A percentile compares a stretch with the other conserved stretches of the same genome.
Evolutionary conservation across 2,113 vertebrate genomes (phyloP).

Genomic region (Thinocorus orbignyianus): DNA sequence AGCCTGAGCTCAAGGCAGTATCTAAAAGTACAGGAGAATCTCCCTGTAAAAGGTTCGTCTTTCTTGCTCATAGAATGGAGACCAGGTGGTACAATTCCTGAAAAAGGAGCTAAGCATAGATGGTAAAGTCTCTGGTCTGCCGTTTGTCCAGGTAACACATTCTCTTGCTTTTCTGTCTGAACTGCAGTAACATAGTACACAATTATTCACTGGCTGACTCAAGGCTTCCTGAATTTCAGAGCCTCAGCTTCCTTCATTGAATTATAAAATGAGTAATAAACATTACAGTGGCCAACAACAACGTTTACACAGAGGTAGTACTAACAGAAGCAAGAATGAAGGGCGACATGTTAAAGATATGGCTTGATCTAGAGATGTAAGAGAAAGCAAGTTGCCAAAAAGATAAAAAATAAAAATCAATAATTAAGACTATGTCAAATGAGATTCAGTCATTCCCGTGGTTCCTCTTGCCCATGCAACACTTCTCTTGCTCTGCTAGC

Average conservation of each 20-base stretch:
- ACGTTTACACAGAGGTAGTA: too few relatives aligned
- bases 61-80: not conserved
- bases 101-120: not conserved
- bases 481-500: not conserved
- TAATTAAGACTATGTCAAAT: not conserved
- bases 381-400: not conserved
- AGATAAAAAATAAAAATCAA: not conserved
- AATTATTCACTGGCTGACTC: not conserved
- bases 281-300: not conserved
- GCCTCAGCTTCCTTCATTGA: not conserved
- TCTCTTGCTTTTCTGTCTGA: not conserved
- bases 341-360: not conserved
- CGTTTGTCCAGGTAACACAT: not conserved
- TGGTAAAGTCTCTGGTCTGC: not conserved
- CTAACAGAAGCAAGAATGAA: not conserved
- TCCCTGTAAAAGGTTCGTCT: not conserved
- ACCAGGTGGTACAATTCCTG: too few relatives aligned
- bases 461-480: not conserved
- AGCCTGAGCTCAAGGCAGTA: not conserved
- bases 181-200: not conserved
- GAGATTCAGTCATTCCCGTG: not conserved
- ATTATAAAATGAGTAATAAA: not conserved
- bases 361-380: not conserved
- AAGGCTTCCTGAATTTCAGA: not conserved
- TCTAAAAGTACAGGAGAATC: not conserved